These are phyloP conservation scores for Homarus americanus DNA, from an alignment of 1,140 invertebrate genomes.

Conservation along the genomic window DNA sequence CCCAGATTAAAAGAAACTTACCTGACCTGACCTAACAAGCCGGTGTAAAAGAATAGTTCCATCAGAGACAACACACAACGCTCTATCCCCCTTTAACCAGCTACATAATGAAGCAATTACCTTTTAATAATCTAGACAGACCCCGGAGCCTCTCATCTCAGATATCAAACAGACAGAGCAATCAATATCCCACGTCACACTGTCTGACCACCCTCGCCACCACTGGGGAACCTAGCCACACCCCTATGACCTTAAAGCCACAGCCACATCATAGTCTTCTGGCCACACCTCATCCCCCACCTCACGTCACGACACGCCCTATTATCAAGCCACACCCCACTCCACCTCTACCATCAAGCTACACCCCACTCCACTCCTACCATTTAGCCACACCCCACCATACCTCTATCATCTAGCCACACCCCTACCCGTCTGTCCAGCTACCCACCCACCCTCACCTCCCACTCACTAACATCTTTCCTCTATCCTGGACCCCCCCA, in stretches of 20 bases:
- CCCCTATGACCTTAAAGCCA: not conserved
- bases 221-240: too few relatives aligned
- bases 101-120: not conserved
- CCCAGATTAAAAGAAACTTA: too few relatives aligned
- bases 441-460: not conserved
- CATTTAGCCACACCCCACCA: not conserved
- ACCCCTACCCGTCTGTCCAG: not conserved
- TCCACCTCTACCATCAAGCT: not conserved
- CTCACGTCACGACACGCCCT: too few relatives aligned
- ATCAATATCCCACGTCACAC: not conserved
- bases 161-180: not conserved
- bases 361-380: not conserved
- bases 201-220: not conserved
- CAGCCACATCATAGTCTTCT: too few relatives aligned
- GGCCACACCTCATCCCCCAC: not conserved
- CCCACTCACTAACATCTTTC: not conserved
- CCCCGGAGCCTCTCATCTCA: not conserved
- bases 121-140: conserved; percentile 4
- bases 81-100: not conserved
- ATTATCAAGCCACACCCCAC: not conserved
- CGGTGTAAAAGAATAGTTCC: too few relatives aligned
- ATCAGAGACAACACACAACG: too few relatives aligned
- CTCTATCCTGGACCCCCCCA: not conserved
- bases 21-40: too few relatives aligned
- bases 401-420: not conserved